Evolutionary conservation across 2,113 vertebrate genomes (phyloP).

Genomic region (Pygoscelis adeliae): DNA sequence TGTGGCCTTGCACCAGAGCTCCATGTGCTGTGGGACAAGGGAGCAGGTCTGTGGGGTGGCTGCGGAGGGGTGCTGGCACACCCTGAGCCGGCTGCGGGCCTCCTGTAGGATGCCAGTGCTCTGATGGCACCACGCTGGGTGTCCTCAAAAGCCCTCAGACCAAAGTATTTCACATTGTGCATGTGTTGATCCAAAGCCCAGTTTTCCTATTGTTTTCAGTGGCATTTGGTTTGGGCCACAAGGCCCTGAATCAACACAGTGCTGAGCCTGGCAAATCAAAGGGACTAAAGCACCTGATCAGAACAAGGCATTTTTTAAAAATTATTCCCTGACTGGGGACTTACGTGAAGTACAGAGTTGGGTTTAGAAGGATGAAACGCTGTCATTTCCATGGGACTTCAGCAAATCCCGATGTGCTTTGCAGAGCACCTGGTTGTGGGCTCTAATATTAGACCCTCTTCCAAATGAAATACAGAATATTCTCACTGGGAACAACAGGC

Average conservation of each 20-base stretch:
- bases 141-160: constrained; percentile 29
- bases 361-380: neutral
- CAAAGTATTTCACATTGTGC: neutral
- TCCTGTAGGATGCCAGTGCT: neutral
- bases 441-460: neutral
- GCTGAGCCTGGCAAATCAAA: neutral
- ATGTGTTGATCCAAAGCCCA: neutral
- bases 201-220: constrained; percentile 51
- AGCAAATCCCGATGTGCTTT: neutral
- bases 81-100: neutral
- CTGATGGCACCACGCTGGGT: neutral
- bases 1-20: neutral
- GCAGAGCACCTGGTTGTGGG: neutral
- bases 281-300: neutral
- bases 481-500: neutral
- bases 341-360: neutral
- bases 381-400: neutral
- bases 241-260: neutral
- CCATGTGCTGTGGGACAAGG: rapidly evolving
- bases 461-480: neutral
- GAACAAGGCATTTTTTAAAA: neutral
- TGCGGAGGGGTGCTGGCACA: neutral
- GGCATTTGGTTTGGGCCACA: neutral
- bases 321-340: neutral
- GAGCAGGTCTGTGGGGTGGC: neutral